Percentiles rank a stretch among this genome's conserved stretches.
Evolutionary conservation across 2,113 vertebrate species (phyloP).

Genomic region (Leptodactylus fuscus): DNA sequence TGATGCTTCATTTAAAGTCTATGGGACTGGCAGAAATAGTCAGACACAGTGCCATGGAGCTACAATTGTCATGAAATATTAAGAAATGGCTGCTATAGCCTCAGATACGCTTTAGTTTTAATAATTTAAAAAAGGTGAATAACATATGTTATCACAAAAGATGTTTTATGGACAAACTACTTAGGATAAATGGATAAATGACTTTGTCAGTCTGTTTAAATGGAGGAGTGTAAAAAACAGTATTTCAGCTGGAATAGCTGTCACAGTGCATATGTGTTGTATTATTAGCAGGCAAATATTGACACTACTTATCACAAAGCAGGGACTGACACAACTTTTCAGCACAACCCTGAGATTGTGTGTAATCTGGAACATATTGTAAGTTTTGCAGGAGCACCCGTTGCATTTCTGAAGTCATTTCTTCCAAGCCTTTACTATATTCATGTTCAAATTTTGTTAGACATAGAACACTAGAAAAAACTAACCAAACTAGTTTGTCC

Average conservation of each 20-base stretch:
- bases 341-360: conserved; percentile 50
- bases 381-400: conserved; percentile 28
- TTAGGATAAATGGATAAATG: background rate
- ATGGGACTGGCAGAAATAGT: no score
- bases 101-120: no score
- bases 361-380: conserved; percentile 57
- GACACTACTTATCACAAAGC: conserved; percentile 49
- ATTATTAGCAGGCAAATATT: conserved; percentile 55
- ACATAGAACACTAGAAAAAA: conserved; percentile 9
- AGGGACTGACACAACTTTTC: conserved; percentile 53
- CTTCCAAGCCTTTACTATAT: conserved; percentile 25
- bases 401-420: conserved; percentile 53
- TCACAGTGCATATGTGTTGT: conserved; percentile 43
- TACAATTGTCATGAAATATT: background rate
- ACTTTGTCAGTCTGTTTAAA: background rate
- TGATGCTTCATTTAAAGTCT: background rate
- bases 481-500: conserved; percentile 41
- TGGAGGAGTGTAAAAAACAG: background rate
- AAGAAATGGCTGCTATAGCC: background rate
- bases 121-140: no score
- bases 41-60: no score
- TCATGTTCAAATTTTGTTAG: conserved; percentile 40
- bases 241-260: conserved; percentile 43
- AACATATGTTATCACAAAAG: no score
- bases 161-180: background rate